Conservation (phyloP, 1,140 invertebrate species). For the Cecropterus lyciades region DNA sequence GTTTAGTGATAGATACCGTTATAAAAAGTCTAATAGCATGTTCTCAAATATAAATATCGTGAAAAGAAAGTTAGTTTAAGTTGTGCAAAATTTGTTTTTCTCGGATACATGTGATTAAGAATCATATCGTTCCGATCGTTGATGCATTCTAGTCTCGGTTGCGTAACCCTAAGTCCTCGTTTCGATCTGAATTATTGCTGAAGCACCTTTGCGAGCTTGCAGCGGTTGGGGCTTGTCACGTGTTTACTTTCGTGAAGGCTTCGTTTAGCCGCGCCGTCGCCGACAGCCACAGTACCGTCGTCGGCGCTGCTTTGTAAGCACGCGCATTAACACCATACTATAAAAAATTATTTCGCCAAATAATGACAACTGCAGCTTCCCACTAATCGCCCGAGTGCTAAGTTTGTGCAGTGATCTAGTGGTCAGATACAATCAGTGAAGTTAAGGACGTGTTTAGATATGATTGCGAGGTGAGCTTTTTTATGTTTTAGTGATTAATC, state of each 20-base stretch:
- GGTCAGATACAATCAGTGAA: conserved; percentile 47
- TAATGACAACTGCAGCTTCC: conserved; percentile 31
- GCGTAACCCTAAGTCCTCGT: conserved; percentile 28
- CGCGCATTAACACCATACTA: conserved; percentile 40
- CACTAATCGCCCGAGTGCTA: conserved; percentile 21
- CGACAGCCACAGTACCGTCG: conserved; percentile 54
- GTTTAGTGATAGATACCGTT: too few species aligned
- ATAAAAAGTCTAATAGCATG: background rate
- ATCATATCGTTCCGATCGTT: conserved; percentile 17
- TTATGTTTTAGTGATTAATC: background rate
- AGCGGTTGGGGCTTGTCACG: conserved; percentile 47
- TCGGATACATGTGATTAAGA: conserved; percentile 1
- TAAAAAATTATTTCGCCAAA: conserved; percentile 31
- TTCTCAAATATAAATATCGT: background rate
- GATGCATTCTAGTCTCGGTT: conserved; percentile 18
- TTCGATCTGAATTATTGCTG: conserved; percentile 24
- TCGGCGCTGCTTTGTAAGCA: conserved; percentile 59
- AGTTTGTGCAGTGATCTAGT: conserved; percentile 47
- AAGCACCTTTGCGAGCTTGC: conserved; percentile 26
- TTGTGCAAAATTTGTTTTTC: background rate
- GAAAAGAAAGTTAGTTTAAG: conserved; percentile 11
- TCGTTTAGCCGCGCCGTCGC: conserved; percentile 44
- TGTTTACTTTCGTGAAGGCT: conserved; percentile 64
- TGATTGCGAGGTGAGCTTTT: conserved; percentile 47
- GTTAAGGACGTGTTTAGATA: conserved; percentile 23